Evolutionary conservation across 2,888 invertebrate genomes (phyloP).

Genomic region (Hypolimnas misippus): DNA sequence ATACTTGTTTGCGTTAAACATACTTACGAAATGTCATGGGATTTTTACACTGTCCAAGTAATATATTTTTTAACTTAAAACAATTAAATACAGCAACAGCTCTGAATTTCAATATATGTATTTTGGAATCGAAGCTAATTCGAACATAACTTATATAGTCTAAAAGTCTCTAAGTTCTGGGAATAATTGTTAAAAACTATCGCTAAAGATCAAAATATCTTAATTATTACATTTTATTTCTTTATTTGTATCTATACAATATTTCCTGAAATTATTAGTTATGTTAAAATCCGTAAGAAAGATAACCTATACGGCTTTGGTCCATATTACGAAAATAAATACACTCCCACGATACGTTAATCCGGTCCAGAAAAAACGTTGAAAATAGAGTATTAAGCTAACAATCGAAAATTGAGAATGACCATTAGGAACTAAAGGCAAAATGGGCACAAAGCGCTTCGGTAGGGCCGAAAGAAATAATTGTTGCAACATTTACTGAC

Average conservation of each 20-base stretch:
- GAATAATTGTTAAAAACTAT: too few species aligned
- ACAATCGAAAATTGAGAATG: slow-evolving; percentile 64
- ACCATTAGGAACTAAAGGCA: slow-evolving; percentile 55
- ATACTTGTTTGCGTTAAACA: slow-evolving; percentile 65
- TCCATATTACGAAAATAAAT: slow-evolving; percentile 3
- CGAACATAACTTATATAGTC: too few species aligned
- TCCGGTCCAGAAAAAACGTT: slow-evolving; percentile 38
- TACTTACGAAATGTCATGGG: slow-evolving; percentile 44
- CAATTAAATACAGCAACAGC: too few species aligned
- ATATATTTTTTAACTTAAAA: too few species aligned
- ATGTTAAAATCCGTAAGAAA: too few species aligned
- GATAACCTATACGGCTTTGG: not conserved
- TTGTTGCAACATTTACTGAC: slow-evolving; percentile 44
- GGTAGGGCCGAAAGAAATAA: slow-evolving; percentile 48
- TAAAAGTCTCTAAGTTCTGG: too few species aligned
- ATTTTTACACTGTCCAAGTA: slow-evolving; percentile 4
- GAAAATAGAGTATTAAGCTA: slow-evolving; percentile 49
- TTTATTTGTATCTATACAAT: too few species aligned
- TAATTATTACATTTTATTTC: too few species aligned
- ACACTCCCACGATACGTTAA: slow-evolving; percentile 42
- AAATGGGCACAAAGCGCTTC: slow-evolving; percentile 57
- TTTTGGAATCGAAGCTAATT: too few species aligned
- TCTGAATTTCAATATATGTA: too few species aligned
- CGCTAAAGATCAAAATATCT: too few species aligned
- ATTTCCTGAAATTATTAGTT: too few species aligned